These are phyloP conservation scores for Platichthys stellatus DNA, from an alignment of 2,113 vertebrate genomes.

Conservation along the genomic window DNA sequence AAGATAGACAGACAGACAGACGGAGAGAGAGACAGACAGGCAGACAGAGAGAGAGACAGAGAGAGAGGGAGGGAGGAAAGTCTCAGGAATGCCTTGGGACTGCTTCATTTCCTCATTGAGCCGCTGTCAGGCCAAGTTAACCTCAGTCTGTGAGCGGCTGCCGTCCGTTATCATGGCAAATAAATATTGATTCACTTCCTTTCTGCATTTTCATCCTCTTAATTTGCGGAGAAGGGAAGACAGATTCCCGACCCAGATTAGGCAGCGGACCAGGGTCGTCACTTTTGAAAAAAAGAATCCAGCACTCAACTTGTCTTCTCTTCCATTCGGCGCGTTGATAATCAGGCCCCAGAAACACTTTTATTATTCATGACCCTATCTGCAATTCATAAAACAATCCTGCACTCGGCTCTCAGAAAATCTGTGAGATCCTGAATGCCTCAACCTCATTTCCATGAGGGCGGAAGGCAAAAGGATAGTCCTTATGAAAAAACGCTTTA, in stretches of 20 bases:
- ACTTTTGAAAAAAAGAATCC: neutral
- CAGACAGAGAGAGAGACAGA: neutral
- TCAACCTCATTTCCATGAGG: constrained; percentile 64
- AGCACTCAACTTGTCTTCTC: neutral
- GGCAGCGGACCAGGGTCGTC: constrained; percentile 32
- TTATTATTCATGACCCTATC: constrained; percentile 75
- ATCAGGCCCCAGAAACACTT: constrained; percentile 62
- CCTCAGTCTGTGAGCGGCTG: constrained; percentile 50
- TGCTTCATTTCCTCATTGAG: constrained; percentile 74
- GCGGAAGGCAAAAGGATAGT: constrained; percentile 58
- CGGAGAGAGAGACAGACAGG: neutral
- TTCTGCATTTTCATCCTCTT: constrained; percentile 60
- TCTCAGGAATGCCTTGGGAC: constrained; percentile 4
- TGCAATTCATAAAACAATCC: constrained; percentile 70
- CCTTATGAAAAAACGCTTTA: constrained; percentile 69
- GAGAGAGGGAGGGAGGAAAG: too few species aligned
- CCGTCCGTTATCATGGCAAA: constrained; percentile 59
- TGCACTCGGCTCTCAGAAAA: constrained; percentile 41
- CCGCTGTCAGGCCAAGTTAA: constrained; percentile 68
- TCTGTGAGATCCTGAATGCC: constrained; percentile 47
- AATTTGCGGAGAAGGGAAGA: constrained; percentile 27
- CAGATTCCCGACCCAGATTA: constrained; percentile 40
- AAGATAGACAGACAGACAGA: too few species aligned
- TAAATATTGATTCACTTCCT: constrained; percentile 72
- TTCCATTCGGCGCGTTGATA: constrained; percentile 18